A percentile compares a stretch with the other conserved stretches of the same genome.
phyloP scores from a whole-genome alignment of 92 coral and sea anemone genomes.

The Zoanthus sansibaricus region DNA sequence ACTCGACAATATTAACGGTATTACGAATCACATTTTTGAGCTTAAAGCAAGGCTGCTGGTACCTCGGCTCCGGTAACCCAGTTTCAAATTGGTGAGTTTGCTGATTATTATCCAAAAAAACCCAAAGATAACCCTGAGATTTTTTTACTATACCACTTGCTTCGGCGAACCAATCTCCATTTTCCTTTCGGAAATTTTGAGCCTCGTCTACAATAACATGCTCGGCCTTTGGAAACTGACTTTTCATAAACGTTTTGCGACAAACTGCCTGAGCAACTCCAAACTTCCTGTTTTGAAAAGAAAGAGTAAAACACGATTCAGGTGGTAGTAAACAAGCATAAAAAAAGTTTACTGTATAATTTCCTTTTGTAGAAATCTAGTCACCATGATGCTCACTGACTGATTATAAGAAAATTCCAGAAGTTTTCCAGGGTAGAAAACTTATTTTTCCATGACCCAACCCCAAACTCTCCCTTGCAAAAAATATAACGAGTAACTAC shows the following conservation, averaged over 20 bases:
- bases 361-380: no score
- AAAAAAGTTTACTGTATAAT: no score
- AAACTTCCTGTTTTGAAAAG: background rate
- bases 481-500: no score
- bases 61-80: conserved; percentile 1
- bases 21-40: conserved; percentile 11
- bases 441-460: no score
- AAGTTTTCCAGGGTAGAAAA: no score
- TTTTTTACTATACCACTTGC: background rate
- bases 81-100: background rate
- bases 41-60: background rate
- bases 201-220: conserved; percentile 24
- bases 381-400: no score
- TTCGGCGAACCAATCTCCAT: background rate
- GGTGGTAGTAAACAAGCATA: no score
- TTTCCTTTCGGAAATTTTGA: background rate
- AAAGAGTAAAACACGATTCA: background rate
- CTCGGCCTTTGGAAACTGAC: background rate
- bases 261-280: background rate
- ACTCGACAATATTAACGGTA: background rate
- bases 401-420: no score
- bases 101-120: background rate
- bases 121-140: background rate
- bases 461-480: no score
- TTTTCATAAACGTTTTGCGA: background rate